A percentile compares a stretch with the other conserved stretches of the same genome.
Evolutionary conservation across 2,888 invertebrate species (phyloP).

Genomic region (Lacanobia wlatinum): DNA sequence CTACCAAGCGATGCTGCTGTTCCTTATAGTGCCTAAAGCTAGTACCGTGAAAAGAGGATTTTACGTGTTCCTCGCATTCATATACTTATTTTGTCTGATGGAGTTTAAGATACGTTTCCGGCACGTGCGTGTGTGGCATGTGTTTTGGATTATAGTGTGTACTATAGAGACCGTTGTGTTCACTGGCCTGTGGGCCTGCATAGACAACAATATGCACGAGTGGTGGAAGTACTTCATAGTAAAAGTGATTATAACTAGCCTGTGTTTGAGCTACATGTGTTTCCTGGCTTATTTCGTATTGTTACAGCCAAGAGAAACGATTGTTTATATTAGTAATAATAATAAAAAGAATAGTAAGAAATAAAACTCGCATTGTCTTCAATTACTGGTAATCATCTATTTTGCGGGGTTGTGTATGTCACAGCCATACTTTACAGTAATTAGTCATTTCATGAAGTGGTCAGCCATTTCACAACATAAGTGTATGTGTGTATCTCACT

Average conservation of each 20-base stretch:
- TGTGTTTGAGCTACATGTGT: slow-evolving; percentile 91
- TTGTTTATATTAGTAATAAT: slow-evolving; percentile 83
- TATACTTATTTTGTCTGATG: slow-evolving; percentile 94
- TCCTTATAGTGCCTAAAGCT: slow-evolving; percentile 92
- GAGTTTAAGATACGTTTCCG: slow-evolving; percentile 95
- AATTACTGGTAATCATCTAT: slow-evolving; percentile 13
- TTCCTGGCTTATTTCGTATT: slow-evolving; percentile 92
- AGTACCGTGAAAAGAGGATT: slow-evolving; percentile 90
- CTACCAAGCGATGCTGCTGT: slow-evolving; percentile 92
- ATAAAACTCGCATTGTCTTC: slow-evolving; percentile 19
- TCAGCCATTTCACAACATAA: too few relatives aligned
- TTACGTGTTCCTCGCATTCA: slow-evolving; percentile 93
- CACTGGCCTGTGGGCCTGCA: slow-evolving; percentile 92
- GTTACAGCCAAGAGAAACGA: slow-evolving; percentile 91
- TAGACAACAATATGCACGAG: slow-evolving; percentile 89
- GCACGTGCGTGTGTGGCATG: slow-evolving; percentile 93
- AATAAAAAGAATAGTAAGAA: slow-evolving; percentile 67
- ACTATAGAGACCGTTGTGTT: slow-evolving; percentile 93
- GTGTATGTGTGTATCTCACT: slow-evolving; percentile 8
- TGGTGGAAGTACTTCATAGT: slow-evolving; percentile 94
- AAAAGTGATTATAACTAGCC: slow-evolving; percentile 91
- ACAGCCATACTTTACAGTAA: too few relatives aligned
- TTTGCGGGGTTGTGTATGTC: too few relatives aligned
- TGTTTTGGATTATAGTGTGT: slow-evolving; percentile 92
- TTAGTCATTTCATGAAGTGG: too few relatives aligned